Evolutionary conservation across 2,797 vertebrate genomes (phyloP).

Genomic region (Pangasius macronema): DNA sequence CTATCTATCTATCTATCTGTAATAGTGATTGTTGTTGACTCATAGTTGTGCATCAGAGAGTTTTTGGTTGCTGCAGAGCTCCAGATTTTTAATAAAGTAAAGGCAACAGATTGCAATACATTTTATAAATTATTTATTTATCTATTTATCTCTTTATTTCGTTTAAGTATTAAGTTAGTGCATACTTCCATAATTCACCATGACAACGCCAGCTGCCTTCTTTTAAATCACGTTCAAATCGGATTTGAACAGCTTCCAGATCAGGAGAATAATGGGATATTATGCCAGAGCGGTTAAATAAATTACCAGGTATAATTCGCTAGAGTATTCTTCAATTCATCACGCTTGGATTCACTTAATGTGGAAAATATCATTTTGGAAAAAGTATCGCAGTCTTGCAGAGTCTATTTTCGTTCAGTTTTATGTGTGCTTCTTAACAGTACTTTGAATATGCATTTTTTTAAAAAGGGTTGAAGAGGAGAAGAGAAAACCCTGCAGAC

Average conservation of each 20-base stretch:
- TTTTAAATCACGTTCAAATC: constrained; percentile 47
- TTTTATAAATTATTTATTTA: constrained; percentile 19
- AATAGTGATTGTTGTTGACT: not conserved
- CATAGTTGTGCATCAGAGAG: not conserved
- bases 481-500: not conserved
- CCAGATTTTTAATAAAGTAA: constrained; percentile 3
- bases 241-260: constrained; percentile 36
- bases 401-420: constrained; percentile 34
- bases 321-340: constrained; percentile 62
- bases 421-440: not conserved
- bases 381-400: constrained; percentile 44
- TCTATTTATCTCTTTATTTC: constrained; percentile 45
- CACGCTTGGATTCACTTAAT: constrained; percentile 62
- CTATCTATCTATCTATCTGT: not conserved
- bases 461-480: not conserved
- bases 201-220: constrained; percentile 53
- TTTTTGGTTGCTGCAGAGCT: not conserved
- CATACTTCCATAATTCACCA: constrained; percentile 48
- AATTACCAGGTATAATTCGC: constrained; percentile 63
- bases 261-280: constrained; percentile 62
- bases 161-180: constrained; percentile 57
- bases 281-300: constrained; percentile 54
- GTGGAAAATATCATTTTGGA: constrained; percentile 55
- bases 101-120: not conserved
- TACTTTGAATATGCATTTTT: not conserved